These are phyloP conservation scores for Alauda arvensis DNA, from an alignment of 2,797 vertebrate species.

Conservation along the genomic window DNA sequence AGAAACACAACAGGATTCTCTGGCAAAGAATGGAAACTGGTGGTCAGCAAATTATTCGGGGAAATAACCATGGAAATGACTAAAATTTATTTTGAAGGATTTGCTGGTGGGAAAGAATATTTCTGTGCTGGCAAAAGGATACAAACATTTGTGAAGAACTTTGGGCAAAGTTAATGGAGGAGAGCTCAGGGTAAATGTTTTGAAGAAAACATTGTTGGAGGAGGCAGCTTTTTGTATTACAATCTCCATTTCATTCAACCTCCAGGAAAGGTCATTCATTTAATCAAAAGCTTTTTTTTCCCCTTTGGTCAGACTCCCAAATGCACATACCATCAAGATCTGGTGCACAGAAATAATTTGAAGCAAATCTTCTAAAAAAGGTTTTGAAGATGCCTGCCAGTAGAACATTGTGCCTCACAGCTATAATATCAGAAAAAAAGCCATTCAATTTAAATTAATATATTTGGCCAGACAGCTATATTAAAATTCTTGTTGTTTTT, in stretches of 20 bases:
- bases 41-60: not conserved
- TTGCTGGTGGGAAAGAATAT: not conserved
- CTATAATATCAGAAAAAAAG: slow-evolving; percentile 75
- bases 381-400: slow-evolving; percentile 71
- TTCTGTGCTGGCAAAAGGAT: not conserved
- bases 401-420: slow-evolving; percentile 72
- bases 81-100: not conserved
- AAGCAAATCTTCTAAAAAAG: slow-evolving; percentile 66
- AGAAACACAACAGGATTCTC: not conserved
- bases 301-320: slow-evolving; percentile 38
- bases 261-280: slow-evolving; percentile 59
- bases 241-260: slow-evolving; percentile 29
- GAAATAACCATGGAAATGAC: not conserved
- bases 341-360: slow-evolving; percentile 49
- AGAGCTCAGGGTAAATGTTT: slow-evolving; percentile 16
- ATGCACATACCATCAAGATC: slow-evolving; percentile 41
- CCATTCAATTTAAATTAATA: slow-evolving; percentile 81
- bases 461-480: slow-evolving; percentile 81
- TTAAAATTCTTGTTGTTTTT: slow-evolving; percentile 81
- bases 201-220: not conserved
- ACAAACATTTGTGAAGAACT: not conserved
- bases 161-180: not conserved
- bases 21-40: not conserved
- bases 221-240: slow-evolving; percentile 18
- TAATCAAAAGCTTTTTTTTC: slow-evolving; percentile 50